phyloP scores from a whole-genome alignment of 2,797 vertebrate genomes.

The Xyrichtys novacula region DNA sequence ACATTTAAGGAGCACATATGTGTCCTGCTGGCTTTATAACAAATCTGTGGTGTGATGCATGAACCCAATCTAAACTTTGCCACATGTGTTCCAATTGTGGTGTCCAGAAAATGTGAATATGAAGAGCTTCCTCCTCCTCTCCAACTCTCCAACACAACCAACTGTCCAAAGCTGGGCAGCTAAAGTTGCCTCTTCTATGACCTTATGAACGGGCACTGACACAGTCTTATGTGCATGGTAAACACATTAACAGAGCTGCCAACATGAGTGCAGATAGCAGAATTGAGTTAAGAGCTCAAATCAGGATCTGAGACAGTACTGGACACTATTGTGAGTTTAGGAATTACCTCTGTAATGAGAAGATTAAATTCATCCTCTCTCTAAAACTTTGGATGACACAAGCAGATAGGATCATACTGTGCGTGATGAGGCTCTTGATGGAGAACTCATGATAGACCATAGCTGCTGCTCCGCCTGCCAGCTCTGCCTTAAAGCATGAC shows the following conservation, averaged over 20 bases:
- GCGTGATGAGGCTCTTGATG: not conserved
- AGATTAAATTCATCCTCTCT: not conserved
- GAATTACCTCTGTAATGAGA: not conserved
- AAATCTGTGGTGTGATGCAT: too few relatives aligned
- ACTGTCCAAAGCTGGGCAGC: too few relatives aligned
- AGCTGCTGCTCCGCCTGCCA: constrained; percentile 5
- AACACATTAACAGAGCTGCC: not conserved
- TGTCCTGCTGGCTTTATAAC: too few relatives aligned
- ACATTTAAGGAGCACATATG: too few relatives aligned
- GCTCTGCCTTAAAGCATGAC: not conserved
- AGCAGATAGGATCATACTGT: not conserved
- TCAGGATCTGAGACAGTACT: not conserved
- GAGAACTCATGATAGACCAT: constrained; percentile 1
- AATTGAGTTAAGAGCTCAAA: not conserved
- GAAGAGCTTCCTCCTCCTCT: too few relatives aligned
- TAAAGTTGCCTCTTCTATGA: too few relatives aligned
- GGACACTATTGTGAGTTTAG: too few relatives aligned
- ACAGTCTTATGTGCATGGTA: not conserved
- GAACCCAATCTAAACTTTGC: too few relatives aligned
- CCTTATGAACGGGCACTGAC: too few relatives aligned
- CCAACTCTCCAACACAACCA: too few relatives aligned
- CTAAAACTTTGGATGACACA: not conserved
- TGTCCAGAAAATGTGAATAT: too few relatives aligned
- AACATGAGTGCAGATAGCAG: not conserved
- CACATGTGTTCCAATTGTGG: too few relatives aligned